Percentiles rank a stretch among this genome's conserved stretches.
These are phyloP conservation scores for Pangasius macronema DNA, from an alignment of 2,797 vertebrate genomes.

Conservation along the genomic window DNA sequence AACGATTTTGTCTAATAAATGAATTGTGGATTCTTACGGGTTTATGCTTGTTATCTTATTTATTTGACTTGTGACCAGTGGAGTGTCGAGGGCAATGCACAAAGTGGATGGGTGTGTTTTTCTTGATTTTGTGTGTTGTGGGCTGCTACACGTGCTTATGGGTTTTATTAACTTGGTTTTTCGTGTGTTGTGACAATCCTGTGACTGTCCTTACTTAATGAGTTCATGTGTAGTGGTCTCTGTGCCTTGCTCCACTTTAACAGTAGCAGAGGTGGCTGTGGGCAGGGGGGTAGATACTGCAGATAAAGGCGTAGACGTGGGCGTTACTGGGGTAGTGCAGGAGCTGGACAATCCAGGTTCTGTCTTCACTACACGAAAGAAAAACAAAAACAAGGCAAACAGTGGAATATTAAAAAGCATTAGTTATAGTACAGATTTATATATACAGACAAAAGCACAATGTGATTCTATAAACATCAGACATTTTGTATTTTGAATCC, in stretches of 20 bases:
- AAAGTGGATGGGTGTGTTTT: not conserved
- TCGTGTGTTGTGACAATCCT: not conserved
- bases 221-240: conserved; percentile 78
- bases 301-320: conserved; percentile 60
- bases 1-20: not conserved
- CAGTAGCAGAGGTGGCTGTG: conserved; percentile 70
- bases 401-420: not conserved
- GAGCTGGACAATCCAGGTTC: conserved; percentile 81
- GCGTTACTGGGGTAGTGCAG: conserved; percentile 62
- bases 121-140: not conserved
- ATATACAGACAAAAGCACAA: not conserved
- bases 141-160: not conserved
- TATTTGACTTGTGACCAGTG: not conserved
- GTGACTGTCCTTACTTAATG: conserved; percentile 82
- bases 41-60: no score
- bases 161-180: no score
- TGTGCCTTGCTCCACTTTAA: conserved; percentile 90
- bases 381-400: not conserved
- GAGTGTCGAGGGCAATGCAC: not conserved
- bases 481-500: not conserved
- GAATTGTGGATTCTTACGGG: not conserved
- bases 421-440: not conserved
- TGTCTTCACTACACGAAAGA: conserved; percentile 84
- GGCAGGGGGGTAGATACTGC: conserved; percentile 60
- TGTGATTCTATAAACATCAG: not conserved